Evolutionary conservation across 2,113 vertebrate genomes (phyloP).

Genomic region (Pithys albifrons): DNA sequence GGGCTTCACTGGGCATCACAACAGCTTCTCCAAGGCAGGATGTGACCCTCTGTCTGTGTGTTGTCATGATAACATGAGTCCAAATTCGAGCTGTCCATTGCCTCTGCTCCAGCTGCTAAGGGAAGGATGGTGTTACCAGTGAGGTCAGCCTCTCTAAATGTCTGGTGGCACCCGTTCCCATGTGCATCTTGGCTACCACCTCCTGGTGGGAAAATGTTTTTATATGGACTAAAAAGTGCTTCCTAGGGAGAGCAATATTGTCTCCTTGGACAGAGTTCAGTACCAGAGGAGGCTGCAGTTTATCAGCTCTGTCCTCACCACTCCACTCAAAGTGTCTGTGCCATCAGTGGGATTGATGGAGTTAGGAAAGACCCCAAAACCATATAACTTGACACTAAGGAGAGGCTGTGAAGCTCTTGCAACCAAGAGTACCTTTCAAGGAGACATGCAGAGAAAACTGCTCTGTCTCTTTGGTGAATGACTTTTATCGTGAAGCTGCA

Average conservation of each 20-base stretch:
- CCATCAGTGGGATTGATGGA: constrained; percentile 43
- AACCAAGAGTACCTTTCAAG: constrained; percentile 36
- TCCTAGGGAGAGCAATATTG: constrained; percentile 33
- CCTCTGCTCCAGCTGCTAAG: neutral
- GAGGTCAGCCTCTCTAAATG: neutral
- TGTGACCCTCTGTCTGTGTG: rapidly evolving
- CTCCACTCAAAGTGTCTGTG: constrained; percentile 49
- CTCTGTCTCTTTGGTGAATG: constrained; percentile 19
- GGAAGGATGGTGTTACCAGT: neutral
- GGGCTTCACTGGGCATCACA: rapidly evolving
- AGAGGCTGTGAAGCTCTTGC: neutral
- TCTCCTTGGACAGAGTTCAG: constrained; percentile 23
- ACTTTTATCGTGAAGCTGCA: constrained; percentile 35
- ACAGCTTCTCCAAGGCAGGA: neutral
- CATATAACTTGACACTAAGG: constrained; percentile 60
- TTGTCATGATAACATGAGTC: neutral
- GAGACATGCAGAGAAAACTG: constrained; percentile 3
- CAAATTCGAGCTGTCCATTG: rapidly evolving
- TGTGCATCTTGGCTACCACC: constrained; percentile 28
- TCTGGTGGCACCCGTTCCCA: neutral
- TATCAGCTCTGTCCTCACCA: constrained; percentile 53
- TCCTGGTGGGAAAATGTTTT: constrained; percentile 37
- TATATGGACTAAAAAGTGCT: neutral
- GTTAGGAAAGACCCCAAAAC: constrained; percentile 55
- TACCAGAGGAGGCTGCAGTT: constrained; percentile 30